These are phyloP conservation scores for Diploscapter pachys DNA, from an alignment of 1,140 invertebrate species.

Conservation along the genomic window DNA sequence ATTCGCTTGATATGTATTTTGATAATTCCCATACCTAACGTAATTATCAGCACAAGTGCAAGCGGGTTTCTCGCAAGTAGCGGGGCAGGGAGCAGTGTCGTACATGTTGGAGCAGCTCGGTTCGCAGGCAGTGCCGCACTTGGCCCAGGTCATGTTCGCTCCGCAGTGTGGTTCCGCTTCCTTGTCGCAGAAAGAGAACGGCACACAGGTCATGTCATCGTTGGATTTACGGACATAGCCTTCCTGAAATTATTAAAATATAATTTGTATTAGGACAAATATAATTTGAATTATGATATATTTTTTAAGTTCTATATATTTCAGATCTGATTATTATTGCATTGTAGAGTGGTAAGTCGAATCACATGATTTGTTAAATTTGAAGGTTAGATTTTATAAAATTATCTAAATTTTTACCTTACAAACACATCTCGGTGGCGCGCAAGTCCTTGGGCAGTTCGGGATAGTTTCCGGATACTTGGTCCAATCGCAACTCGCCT, in stretches of 20 bases:
- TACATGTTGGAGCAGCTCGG: slow-evolving; percentile 55
- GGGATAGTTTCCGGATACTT: slow-evolving; percentile 53
- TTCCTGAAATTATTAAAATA: not conserved
- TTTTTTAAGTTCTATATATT: too few relatives aligned
- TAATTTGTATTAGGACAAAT: too few relatives aligned
- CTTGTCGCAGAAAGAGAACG: slow-evolving; percentile 46
- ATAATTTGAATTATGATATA: too few relatives aligned
- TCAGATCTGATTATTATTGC: too few relatives aligned
- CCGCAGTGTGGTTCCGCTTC: slow-evolving; percentile 33
- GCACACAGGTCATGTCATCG: slow-evolving; percentile 45
- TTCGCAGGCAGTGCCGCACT: slow-evolving; percentile 56
- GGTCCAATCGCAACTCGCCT: slow-evolving; percentile 56
- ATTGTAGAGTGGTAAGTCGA: too few relatives aligned
- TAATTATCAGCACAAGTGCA: slow-evolving; percentile 58
- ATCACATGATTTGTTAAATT: too few relatives aligned
- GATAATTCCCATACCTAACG: slow-evolving; percentile 19
- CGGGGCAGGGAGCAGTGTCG: slow-evolving; percentile 50
- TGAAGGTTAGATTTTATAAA: too few relatives aligned
- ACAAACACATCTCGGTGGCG: slow-evolving; percentile 52
- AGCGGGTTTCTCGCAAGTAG: slow-evolving; percentile 46
- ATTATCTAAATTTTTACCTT: slow-evolving; percentile 26
- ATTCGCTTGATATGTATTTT: too few relatives aligned
- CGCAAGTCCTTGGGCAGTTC: slow-evolving; percentile 46
- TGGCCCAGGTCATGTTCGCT: slow-evolving; percentile 54
- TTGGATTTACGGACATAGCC: slow-evolving; percentile 39